phyloP scores from a whole-genome alignment of 1,140 invertebrate genomes.

The Drosophila lowei region DNA sequence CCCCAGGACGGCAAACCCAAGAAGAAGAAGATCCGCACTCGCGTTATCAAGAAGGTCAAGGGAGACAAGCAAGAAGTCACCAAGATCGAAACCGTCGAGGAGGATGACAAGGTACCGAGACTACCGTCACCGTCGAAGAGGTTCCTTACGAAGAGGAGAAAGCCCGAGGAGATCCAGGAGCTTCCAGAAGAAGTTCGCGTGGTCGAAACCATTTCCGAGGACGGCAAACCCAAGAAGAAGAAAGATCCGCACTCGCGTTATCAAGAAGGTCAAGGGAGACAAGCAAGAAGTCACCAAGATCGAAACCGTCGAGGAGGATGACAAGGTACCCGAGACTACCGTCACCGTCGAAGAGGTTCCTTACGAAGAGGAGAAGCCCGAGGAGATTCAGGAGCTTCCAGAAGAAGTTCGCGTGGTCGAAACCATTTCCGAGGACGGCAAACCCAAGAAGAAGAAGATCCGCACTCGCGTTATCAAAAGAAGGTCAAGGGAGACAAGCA shows the following conservation, averaged over 20 bases:
- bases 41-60: too few relatives aligned
- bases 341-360: constrained; percentile 4
- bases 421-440: not conserved
- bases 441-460: too few relatives aligned
- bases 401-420: constrained; percentile 2
- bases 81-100: too few relatives aligned
- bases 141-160: not conserved
- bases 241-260: constrained; percentile 3
- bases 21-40: too few relatives aligned
- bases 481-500: constrained; percentile 14
- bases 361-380: not conserved
- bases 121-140: constrained; percentile 2
- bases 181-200: constrained; percentile 7
- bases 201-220: not conserved
- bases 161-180: constrained; percentile 1
- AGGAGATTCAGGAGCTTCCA: constrained; percentile 4
- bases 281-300: constrained; percentile 14
- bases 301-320: constrained; percentile 8
- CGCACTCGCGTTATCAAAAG: constrained; percentile 5
- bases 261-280: constrained; percentile 13
- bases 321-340: not conserved
- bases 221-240: constrained; percentile 1
- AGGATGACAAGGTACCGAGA: not conserved
- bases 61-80: too few relatives aligned
- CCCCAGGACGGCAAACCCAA: too few relatives aligned